These are phyloP conservation scores for Agapornis canus DNA, from an alignment of 2,797 vertebrate species.

Conservation along the genomic window DNA sequence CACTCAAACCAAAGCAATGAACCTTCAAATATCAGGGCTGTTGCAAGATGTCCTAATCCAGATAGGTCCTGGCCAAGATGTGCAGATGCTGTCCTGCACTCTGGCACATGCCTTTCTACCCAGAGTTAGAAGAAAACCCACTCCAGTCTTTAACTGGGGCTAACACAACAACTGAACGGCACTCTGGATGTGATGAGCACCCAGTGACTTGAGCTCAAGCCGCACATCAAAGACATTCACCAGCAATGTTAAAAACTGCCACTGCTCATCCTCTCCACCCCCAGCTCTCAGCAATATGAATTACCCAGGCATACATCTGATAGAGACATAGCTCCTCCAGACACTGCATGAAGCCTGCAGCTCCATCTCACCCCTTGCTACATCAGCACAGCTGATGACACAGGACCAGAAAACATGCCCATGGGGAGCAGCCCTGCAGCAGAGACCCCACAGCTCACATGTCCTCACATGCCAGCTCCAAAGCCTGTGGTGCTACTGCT, in stretches of 20 bases:
- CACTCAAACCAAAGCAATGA: background rate
- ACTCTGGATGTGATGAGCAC: background rate
- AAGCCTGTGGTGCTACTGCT: background rate
- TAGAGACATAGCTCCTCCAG: background rate
- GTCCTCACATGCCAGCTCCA: accelerated
- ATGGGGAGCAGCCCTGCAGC: accelerated
- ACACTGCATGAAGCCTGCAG: accelerated
- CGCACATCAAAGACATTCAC: background rate
- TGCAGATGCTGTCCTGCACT: background rate
- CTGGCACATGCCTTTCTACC: background rate
- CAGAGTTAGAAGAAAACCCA: background rate
- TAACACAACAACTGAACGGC: background rate
- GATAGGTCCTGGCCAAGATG: background rate
- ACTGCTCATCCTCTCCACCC: background rate
- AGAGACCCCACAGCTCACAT: accelerated
- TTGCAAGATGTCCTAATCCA: background rate
- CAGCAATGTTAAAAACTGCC: accelerated
- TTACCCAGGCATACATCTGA: background rate
- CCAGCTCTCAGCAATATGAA: background rate
- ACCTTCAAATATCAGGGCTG: background rate
- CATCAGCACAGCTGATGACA: background rate
- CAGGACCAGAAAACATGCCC: background rate
- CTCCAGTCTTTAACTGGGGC: background rate
- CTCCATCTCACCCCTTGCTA: background rate
- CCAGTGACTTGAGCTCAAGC: accelerated